Evolutionary conservation across 2,797 vertebrate genomes (phyloP), one percentile per base, ranked within the genome.

Genomic region (Hyperoplus immaculatus): DNA sequence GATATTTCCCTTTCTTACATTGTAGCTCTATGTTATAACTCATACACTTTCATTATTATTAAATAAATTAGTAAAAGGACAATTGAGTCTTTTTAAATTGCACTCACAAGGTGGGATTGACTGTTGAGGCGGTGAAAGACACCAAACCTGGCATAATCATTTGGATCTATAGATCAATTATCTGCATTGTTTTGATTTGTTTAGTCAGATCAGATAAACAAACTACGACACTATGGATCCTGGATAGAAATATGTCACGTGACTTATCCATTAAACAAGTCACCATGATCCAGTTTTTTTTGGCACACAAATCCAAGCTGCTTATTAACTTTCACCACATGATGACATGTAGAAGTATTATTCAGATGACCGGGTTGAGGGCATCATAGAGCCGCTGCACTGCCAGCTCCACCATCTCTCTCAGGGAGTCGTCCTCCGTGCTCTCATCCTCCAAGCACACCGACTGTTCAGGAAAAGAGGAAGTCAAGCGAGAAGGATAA

Each of bases 401-500:
- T 0, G 97, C 96, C 88, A 97, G 87, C 29, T 97, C 97, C 80
- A 98, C 96, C 96, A 97, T 96, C 87, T 98, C 97, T 39, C 96
- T 96, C 70, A 98, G 96, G 1, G 96, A 96, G 75, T 98, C 97
- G 0, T 98, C 97, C 1, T 98, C 97, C 2, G 96, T 93, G 0
- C 92, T 89, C 8, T 97, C 97, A 8, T 97, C 96, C 81, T 97
- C 97, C 11, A 93, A 96, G 62, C 96, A 95, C 53, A 96, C 97
- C 0, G 93, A 89, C 97, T 98, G 76, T 4, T 57, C 14, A 4
- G 16, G 14, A 58, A 0, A 29, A 56, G 6, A 80, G 21, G 13
- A 61, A 16, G n/a, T 58, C 9, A 11, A 29, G 47, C 10, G 2
- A 66, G 53, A 58, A 29, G 38, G 7, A 18, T 47, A 18, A 0